Evolutionary conservation across 2,113 vertebrate species (phyloP).

Genomic region (Anhinga anhinga): DNA sequence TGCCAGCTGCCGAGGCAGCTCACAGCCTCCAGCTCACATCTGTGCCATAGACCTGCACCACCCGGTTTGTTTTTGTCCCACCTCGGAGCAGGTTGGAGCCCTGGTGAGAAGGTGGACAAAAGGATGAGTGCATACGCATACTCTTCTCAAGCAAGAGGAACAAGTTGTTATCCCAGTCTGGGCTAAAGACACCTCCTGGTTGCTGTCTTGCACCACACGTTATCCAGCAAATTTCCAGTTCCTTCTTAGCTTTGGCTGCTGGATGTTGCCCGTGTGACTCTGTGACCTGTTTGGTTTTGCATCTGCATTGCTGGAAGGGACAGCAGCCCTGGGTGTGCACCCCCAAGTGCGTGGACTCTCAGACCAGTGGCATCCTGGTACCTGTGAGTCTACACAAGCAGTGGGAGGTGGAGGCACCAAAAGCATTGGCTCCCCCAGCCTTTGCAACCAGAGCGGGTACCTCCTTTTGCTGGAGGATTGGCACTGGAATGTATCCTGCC

Average conservation of each 20-base stretch:
- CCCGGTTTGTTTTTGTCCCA: not conserved
- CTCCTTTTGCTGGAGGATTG: not conserved
- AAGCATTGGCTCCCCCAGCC: not conserved
- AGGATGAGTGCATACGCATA: not conserved
- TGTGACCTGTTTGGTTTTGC: not conserved
- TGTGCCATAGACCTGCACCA: rapidly evolving
- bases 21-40: not conserved
- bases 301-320: not conserved
- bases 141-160: not conserved
- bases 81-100: rapidly evolving
- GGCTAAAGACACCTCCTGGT: not conserved
- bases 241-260: not conserved
- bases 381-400: not conserved
- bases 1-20: not conserved
- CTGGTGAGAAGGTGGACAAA: not conserved
- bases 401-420: not conserved
- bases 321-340: not conserved
- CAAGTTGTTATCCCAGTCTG: not conserved
- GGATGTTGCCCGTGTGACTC: not conserved
- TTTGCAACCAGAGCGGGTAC: not conserved
- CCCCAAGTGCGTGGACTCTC: rapidly evolving
- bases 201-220: not conserved
- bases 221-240: not conserved
- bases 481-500: not conserved
- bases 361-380: not conserved